Base-by-base conservation (phyloP, 2,888 invertebrate species). In the Lysandra bellargus region DNA sequence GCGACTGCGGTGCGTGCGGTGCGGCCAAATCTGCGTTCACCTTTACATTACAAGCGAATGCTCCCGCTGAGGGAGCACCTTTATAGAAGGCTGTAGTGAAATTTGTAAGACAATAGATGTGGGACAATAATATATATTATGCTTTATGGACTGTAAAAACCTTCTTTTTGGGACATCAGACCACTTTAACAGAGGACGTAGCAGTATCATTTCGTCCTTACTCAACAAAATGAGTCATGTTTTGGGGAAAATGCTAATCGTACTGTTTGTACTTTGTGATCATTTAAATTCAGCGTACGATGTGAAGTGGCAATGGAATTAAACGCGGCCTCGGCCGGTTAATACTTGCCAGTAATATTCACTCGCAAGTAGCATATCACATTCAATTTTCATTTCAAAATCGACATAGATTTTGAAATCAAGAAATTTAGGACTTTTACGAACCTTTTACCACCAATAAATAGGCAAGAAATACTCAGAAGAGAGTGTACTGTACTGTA, bases 271-370 rank as follows among this genome's bases (percentile, higher is more conserved):
- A 2, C 23, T 23, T 61, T 6, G 33, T 69, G 69, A 69, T 69
- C 17, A 69, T 69, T 69, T 69, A 37, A 33, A 69, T 69, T 69
- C 69, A 69, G 33, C 69, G 69, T 69, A 69, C 69, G 14, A 4
- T 6, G 69, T 37, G 14, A 23, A 64, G 69, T 69, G 69, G 69
- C 69, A 69, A 64, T 64, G 64, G 64, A 64, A 64, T 69, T 69
- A 69, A 69, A 69, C 69, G 14, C 69, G 30, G 9, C 69, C 33
- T 69, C 64, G 30, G 30, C 23, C 6, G 9, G 60, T 1, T 61
- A 30, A 64, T 69, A 37, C 69, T 33, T 69, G 14, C 6, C 69
- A 69, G 33, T 69, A 17, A 33, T 69, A 37, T 69, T 69, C 33
- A 69, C 69, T 12, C 14, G 14, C 69, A 69, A 69, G 14, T 37